These are phyloP conservation scores for Pristis pectinata DNA, from an alignment of 2,797 vertebrate species.

Conservation along the genomic window DNA sequence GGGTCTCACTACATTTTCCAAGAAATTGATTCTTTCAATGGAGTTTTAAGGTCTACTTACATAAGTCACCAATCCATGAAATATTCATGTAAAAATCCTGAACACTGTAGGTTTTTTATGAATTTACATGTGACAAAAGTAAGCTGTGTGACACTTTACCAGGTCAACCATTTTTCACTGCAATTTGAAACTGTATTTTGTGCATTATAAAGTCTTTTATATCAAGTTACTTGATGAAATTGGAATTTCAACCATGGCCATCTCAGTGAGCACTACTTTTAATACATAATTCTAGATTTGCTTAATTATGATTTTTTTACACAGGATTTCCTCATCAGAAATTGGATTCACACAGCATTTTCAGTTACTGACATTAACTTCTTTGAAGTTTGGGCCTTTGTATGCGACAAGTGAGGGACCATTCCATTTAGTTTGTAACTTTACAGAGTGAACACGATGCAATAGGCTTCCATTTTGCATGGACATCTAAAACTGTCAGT, in stretches of 20 bases:
- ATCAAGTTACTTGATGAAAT: background rate
- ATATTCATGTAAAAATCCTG: background rate
- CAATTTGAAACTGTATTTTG: background rate
- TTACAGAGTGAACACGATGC: background rate
- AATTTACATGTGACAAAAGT: background rate
- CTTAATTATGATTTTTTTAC: background rate
- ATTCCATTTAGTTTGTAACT: background rate
- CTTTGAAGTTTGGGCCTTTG: background rate
- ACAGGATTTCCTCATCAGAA: background rate
- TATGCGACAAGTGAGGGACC: background rate
- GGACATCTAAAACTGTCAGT: background rate
- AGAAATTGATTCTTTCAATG: background rate
- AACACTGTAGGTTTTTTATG: background rate
- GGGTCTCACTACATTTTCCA: background rate
- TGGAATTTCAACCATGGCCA: background rate
- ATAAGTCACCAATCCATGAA: background rate
- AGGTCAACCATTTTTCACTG: background rate
- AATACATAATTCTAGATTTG: background rate
- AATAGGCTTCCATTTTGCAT: background rate
- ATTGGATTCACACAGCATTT: background rate
- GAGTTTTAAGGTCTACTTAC: background rate
- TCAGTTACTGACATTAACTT: background rate
- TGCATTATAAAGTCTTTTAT: background rate
- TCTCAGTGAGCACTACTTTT: background rate
- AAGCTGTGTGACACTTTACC: background rate